phyloP scores from a whole-genome alignment of 1,140 invertebrate species.

The Panagrolaimus sp. region DNA sequence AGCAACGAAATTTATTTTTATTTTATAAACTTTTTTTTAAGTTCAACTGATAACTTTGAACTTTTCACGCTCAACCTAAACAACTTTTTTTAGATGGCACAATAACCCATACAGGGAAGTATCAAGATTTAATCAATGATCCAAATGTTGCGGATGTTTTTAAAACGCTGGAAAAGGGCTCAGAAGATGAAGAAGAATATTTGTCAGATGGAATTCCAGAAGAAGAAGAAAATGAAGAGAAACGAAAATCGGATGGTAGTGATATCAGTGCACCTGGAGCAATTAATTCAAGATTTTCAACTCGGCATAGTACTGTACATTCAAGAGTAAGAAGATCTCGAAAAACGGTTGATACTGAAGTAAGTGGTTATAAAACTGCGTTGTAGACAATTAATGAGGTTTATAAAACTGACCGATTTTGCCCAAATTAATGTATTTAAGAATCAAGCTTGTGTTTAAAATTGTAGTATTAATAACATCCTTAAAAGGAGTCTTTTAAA shows the following conservation, averaged over 20 bases:
- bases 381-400: too few species aligned
- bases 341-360: not conserved
- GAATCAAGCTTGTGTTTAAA: too few species aligned
- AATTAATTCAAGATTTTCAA: not conserved
- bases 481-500: too few species aligned
- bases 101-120: not conserved
- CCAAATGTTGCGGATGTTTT: slow-evolving; percentile 2
- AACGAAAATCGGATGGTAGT: not conserved
- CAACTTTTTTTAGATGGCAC: slow-evolving; percentile 4
- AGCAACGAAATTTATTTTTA: too few species aligned
- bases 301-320: too few species aligned
- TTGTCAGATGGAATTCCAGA: not conserved
- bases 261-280: not conserved
- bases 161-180: not conserved
- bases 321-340: not conserved
- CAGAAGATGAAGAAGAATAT: not conserved
- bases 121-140: not conserved
- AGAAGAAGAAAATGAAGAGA: not conserved
- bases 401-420: too few species aligned
- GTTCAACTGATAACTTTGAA: not conserved
- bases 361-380: too few species aligned
- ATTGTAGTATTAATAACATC: too few species aligned
- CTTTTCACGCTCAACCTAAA: too few species aligned
- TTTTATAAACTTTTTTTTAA: not conserved
- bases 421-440: too few species aligned